Evolutionary conservation across 1,140 invertebrate genomes (phyloP), one percentile per base, ranked within the genome.

Genomic region (Psilanteris sp.): DNA sequence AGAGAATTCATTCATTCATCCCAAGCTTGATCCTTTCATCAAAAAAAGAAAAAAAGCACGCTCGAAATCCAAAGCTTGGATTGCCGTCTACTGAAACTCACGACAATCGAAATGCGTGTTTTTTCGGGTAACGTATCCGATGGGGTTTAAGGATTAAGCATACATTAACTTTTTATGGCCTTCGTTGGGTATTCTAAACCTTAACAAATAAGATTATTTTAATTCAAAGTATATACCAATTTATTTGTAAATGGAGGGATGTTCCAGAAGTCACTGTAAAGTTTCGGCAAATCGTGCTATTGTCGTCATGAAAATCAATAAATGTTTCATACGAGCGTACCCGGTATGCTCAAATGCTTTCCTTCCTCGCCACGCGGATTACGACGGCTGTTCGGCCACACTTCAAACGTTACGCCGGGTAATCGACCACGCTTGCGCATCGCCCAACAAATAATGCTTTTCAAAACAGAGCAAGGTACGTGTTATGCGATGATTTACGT

Each of bases 31-130:
- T 62, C 72, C 72, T 75, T 75, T 75, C 62, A 55, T 75, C 72
- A 75, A 75, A 68, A 37, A 68, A 75, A 68, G 54, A 75, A 75
- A 68, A 37, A 68, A 75, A 68, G 54, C 57, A 62, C 55, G 39
- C 32, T 55, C 48, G 15, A 68, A 75, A 68, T 67, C 72, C 64
- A 57, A 75, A 75, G 62, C 72, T 37, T 22, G 50, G 54, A 62
- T 75, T 66, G 27, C 37, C 46, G 37, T 48, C 37, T 66, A 48
- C 39, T 48, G 57, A 48, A 62, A 48, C 39, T 62, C 27, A 18
- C 26, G 39, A 75, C 55, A 62, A 66, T 66, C 50, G 34, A 66
- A 73, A 64, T 73, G 46, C 52, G 22, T 66, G 70, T 73, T 64
- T 73, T 73, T 73, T 66, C 29, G 50, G 59, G 59, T 41, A 73